These are phyloP conservation scores for Nycticryphes semicollaris DNA, from an alignment of 2,113 vertebrate genomes.

Conservation along the genomic window DNA sequence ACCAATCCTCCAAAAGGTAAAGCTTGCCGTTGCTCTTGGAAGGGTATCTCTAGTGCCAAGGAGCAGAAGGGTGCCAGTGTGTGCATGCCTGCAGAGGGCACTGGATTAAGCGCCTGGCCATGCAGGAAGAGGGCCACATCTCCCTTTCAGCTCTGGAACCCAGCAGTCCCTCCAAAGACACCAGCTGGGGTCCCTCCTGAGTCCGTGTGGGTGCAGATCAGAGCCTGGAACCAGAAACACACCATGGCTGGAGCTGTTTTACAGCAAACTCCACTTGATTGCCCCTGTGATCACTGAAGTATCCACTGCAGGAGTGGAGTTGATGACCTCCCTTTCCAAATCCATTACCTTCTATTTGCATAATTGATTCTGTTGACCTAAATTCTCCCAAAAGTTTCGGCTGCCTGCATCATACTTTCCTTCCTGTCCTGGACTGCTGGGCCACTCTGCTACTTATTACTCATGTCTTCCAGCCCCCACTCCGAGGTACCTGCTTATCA, in stretches of 20 bases:
- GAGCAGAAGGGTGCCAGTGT: not conserved
- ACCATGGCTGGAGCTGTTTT: not conserved
- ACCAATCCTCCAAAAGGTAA: not conserved
- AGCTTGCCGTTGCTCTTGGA: not conserved
- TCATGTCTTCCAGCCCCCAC: not conserved
- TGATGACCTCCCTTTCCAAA: slow-evolving; percentile 8
- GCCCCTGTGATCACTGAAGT: not conserved
- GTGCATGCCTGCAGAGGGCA: not conserved
- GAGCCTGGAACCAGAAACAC: not conserved
- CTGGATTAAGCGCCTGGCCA: not conserved
- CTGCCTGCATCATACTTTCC: not conserved
- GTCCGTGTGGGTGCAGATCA: not conserved
- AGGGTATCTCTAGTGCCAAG: not conserved
- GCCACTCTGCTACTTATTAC: not conserved
- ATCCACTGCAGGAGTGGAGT: not conserved
- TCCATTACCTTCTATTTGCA: slow-evolving; percentile 9
- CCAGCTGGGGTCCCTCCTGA: not conserved
- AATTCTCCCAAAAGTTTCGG: slow-evolving; percentile 46
- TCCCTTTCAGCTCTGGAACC: not conserved
- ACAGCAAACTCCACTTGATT: not conserved
- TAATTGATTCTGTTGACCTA: slow-evolving; percentile 54
- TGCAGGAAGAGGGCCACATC: not conserved
- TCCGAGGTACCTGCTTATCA: not conserved
- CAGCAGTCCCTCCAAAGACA: not conserved
- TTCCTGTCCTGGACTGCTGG: not conserved